These are phyloP conservation scores for Empidonax traillii DNA, from an alignment of 2,113 vertebrate species.

Conservation along the genomic window DNA sequence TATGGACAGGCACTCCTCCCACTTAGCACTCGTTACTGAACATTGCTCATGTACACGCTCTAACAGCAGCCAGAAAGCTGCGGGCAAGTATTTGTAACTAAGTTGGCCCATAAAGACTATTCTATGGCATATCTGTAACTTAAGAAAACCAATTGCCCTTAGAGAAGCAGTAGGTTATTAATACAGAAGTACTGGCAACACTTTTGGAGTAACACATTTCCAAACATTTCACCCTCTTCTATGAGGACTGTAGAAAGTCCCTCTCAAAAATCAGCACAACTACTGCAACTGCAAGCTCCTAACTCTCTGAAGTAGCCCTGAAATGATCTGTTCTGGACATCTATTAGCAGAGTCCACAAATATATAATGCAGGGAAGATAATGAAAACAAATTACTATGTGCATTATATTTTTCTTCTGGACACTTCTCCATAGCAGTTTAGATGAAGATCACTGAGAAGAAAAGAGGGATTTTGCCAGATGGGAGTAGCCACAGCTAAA, in stretches of 20 bases:
- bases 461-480: not conserved
- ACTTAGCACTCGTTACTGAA: not conserved
- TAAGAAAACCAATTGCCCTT: not conserved
- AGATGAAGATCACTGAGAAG: not conserved
- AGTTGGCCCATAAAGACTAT: not conserved
- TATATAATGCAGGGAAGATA: not conserved
- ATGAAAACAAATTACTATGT: not conserved
- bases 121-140: not conserved
- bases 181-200: not conserved
- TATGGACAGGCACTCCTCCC: not conserved
- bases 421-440: rapidly evolving
- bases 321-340: not conserved
- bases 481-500: not conserved
- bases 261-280: not conserved
- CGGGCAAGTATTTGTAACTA: not conserved
- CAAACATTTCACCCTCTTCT: not conserved
- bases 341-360: not conserved
- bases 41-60: not conserved
- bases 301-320: not conserved
- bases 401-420: not conserved
- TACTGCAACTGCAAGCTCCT: not conserved
- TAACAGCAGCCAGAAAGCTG: not conserved
- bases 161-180: not conserved
- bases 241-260: not conserved
- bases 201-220: not conserved